Evolutionary conservation across 2,888 invertebrate genomes (phyloP), one percentile per base, ranked within the genome.

Genomic region (Drosophila birchii): DNA sequence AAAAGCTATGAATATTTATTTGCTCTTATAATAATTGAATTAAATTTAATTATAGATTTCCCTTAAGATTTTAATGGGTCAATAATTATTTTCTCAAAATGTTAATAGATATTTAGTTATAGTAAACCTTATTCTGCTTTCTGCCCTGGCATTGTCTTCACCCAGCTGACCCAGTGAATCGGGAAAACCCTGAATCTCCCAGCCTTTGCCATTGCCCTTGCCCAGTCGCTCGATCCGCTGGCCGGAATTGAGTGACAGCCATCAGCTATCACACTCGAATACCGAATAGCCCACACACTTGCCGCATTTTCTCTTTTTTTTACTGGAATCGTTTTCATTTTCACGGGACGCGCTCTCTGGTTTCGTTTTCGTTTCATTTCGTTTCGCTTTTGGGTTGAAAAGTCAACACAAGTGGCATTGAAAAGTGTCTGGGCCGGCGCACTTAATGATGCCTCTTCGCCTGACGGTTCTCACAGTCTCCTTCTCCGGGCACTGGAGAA

Each of bases 331-430:
- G 70, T 80, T 83, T 84, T 84, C 86, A 76, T 80, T 84, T 83
- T 84, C 84, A 84, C 73, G 80, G 75, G 43, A 20, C 78, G n/a
- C n/a, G 51, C 53, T 59, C 51, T 72, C 53, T 64, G 70, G 58
- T 86, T 84, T 84, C 85, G 58, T 78, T 84, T 84, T 85, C 80
- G 78, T 84, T 82, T 69, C 32, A 49, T 74, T 80, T 39, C 26
- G 34, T 80, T 86, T 72, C 36, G 56, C 67, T 56, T 67, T 81
- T 78, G 80, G 71, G 72, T 75, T 75, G 76, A 81, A 78, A 79
- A 76, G 78, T 77, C 80, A 80, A 74, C 68, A 68, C 78, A 83
- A 81, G 80, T 76, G 72, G 78, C 80, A 64, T 55, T 56, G 67
- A 71, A 70, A 64, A 74, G 59, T 78, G 71, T 76, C 67, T 64